Percentiles rank a stretch among this genome's conserved stretches.
phyloP scores from a whole-genome alignment of 2,797 vertebrate species.

The Trichosurus vulpecula region DNA sequence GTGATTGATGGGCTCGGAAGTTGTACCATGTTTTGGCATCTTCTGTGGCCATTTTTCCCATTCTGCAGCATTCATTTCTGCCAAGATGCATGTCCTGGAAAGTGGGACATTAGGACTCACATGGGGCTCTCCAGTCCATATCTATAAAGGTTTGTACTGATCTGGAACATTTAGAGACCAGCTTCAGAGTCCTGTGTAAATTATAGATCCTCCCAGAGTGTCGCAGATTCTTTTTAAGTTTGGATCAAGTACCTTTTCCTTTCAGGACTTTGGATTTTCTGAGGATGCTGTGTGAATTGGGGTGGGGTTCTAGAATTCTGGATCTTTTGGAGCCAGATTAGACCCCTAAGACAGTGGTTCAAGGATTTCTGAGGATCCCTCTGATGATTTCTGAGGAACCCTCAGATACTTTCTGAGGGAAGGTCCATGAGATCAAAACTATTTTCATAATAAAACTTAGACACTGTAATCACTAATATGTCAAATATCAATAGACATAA shows the following conservation, averaged over 20 bases:
- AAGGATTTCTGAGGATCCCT: too few species aligned
- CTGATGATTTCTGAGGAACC: too few species aligned
- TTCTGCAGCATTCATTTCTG: not conserved
- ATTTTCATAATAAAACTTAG: too few species aligned
- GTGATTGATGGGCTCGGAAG: not conserved
- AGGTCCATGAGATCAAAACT: too few species aligned
- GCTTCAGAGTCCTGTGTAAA: not conserved
- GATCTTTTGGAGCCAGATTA: not conserved
- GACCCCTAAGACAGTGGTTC: too few species aligned
- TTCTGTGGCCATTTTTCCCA: not conserved
- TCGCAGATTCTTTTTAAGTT: not conserved
- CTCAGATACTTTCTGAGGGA: too few species aligned
- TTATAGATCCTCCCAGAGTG: not conserved
- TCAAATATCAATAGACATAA: too few species aligned
- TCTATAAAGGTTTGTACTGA: not conserved
- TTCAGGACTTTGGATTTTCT: not conserved
- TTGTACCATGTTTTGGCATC: not conserved
- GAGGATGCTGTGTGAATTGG: too few species aligned
- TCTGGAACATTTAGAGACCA: not conserved
- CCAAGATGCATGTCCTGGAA: not conserved
- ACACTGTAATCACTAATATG: too few species aligned
- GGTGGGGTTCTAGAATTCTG: not conserved
- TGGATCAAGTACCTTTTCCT: not conserved
- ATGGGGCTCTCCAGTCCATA: not conserved
- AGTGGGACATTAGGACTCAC: not conserved